These are phyloP conservation scores for Rhabdomys dilectus DNA, from an alignment of 2,113 vertebrate species.

Conservation along the genomic window DNA sequence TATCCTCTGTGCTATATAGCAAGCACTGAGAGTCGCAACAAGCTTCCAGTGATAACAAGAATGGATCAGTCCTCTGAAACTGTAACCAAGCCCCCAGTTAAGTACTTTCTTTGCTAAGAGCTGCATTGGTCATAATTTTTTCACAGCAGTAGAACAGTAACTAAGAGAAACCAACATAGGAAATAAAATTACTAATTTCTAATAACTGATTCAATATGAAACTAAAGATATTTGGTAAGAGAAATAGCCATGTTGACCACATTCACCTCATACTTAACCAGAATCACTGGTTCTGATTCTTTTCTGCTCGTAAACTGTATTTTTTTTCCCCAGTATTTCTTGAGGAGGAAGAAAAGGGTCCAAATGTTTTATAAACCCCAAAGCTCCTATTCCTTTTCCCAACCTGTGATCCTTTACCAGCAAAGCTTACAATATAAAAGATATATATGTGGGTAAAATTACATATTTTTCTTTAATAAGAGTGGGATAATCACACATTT, in stretches of 20 bases:
- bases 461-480: slow-evolving; percentile 39
- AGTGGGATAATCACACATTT: neutral
- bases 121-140: neutral
- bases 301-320: neutral
- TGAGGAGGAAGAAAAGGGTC: neutral
- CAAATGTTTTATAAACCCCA: neutral
- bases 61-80: neutral
- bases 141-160: neutral
- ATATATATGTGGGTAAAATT: slow-evolving; percentile 10
- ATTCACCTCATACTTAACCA: neutral
- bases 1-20: neutral
- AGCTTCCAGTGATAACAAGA: neutral
- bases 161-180: neutral
- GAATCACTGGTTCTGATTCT: neutral
- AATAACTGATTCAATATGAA: neutral
- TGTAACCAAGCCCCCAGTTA: neutral
- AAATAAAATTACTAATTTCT: slow-evolving; percentile 26
- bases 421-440: slow-evolving; percentile 23
- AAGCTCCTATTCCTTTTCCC: slow-evolving; percentile 30
- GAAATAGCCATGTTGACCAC: slow-evolving; percentile 28
- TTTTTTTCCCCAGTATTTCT: neutral
- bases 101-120: neutral
- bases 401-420: neutral
- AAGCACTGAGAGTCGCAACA: neutral
- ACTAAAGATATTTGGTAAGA: slow-evolving; percentile 24